phyloP scores from a whole-genome alignment of 2,888 invertebrate genomes.

The Teleogryllus oceanicus region DNA sequence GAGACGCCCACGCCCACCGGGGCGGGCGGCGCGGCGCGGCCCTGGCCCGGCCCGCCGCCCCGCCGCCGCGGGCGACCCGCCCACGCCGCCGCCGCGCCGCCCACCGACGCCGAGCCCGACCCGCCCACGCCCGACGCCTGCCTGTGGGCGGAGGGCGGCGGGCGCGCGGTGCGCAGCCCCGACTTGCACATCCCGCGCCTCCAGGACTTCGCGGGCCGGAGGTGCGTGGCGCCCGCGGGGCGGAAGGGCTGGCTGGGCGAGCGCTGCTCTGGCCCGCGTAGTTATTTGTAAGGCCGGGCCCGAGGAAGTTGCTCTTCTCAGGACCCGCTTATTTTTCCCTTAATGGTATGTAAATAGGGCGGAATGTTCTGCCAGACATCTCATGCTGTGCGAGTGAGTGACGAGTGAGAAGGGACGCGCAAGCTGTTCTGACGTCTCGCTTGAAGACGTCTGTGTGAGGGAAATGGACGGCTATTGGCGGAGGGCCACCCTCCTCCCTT shows the following conservation, averaged over 20 bases:
- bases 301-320: conserved; percentile 18
- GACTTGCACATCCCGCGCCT: conserved; percentile 64
- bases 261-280: conserved; percentile 10
- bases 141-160: conserved; percentile 28
- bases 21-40: conserved; percentile 25
- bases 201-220: conserved; percentile 18
- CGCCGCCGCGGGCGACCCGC: conserved; percentile 38
- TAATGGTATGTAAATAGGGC: conserved; percentile 18
- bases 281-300: conserved; percentile 18
- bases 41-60: conserved; percentile 28
- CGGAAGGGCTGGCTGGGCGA: conserved; percentile 8
- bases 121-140: conserved; percentile 36
- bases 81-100: conserved; percentile 40
- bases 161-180: conserved; percentile 42
- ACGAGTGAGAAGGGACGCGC: conserved; percentile 10
- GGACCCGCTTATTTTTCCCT: conserved; percentile 18
- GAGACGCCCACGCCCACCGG: conserved; percentile 42
- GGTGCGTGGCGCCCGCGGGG: conserved; percentile 7
- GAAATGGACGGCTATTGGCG: no score
- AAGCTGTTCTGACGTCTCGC: not conserved
- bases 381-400: conserved; percentile 11
- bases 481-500: no score
- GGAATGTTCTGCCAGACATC: conserved; percentile 18
- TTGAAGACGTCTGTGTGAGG: no score
- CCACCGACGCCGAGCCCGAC: conserved; percentile 44